A percentile compares a stretch with the other conserved stretches of the same genome.
Evolutionary conservation across 2,797 vertebrate genomes (phyloP).

Genomic region (Hephaestus fuliginosus): DNA sequence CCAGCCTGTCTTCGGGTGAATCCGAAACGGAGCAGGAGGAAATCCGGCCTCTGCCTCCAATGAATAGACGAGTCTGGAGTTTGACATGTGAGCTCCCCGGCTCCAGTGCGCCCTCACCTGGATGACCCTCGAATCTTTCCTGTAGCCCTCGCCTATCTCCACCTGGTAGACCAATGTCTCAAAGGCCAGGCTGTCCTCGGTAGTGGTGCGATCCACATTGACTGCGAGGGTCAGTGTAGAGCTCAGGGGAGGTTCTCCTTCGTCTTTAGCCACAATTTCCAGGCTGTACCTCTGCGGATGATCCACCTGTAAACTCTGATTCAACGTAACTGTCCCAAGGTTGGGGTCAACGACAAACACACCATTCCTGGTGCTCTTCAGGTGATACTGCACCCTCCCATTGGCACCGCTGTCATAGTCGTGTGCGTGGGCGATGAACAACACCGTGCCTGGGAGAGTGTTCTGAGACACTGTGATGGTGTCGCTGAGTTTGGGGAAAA

Average conservation of each 20-base stretch:
- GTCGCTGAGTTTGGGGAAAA: slow-evolving; percentile 83
- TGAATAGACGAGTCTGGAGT: slow-evolving; percentile 78
- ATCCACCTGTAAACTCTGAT: slow-evolving; percentile 72
- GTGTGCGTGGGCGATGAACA: slow-evolving; percentile 91
- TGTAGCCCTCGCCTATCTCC: slow-evolving; percentile 90
- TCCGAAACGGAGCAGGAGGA: slow-evolving; percentile 82
- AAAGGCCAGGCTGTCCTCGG: slow-evolving; percentile 85
- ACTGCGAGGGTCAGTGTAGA: slow-evolving; percentile 84
- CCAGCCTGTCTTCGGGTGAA: slow-evolving; percentile 89
- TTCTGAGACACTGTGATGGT: slow-evolving; percentile 82
- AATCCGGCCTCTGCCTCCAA: slow-evolving; percentile 80
- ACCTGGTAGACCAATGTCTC: slow-evolving; percentile 91
- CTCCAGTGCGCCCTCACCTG: slow-evolving; percentile 86
- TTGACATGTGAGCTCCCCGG: slow-evolving; percentile 35
- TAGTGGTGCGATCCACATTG: slow-evolving; percentile 77
- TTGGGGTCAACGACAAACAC: slow-evolving; percentile 85
- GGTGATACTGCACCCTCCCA: slow-evolving; percentile 86
- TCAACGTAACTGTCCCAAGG: slow-evolving; percentile 88
- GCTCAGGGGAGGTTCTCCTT: slow-evolving; percentile 85
- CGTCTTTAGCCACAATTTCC: slow-evolving; percentile 88
- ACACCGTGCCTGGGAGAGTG: slow-evolving; percentile 86
- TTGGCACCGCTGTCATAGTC: slow-evolving; percentile 91
- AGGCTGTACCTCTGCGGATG: slow-evolving; percentile 76
- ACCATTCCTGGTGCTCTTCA: slow-evolving; percentile 71
- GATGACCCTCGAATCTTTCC: slow-evolving; percentile 84